Conservation (phyloP, 2,113 vertebrate species). For the Phalacrocorax carbo region DNA sequence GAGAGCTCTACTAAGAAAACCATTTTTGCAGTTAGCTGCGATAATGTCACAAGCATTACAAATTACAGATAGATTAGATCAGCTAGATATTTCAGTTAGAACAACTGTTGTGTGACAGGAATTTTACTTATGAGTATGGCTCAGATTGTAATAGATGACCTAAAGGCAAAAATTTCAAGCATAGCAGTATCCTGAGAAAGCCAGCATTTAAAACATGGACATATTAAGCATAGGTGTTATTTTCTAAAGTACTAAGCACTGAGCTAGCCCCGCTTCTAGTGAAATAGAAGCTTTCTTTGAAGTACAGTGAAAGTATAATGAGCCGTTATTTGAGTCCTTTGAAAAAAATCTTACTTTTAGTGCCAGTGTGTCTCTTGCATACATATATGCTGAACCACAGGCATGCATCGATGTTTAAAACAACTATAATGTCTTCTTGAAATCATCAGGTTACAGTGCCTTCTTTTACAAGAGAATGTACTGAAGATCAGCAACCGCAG, state of each 20-base stretch:
- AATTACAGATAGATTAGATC: background rate
- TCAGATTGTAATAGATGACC: background rate
- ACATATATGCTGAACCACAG: background rate
- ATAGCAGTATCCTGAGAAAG: background rate
- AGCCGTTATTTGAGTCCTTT: background rate
- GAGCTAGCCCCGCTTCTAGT: background rate
- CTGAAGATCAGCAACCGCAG: background rate
- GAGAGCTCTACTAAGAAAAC: background rate
- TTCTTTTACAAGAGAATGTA: background rate
- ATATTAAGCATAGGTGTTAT: background rate
- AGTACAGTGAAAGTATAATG: background rate
- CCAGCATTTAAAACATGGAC: background rate
- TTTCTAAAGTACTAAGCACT: background rate
- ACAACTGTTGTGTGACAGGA: background rate
- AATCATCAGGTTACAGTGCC: background rate
- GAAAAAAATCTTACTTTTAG: background rate
- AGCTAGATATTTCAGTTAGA: background rate
- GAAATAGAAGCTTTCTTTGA: background rate
- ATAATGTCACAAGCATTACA: background rate
- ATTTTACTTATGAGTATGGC: background rate
- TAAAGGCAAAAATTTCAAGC: background rate
- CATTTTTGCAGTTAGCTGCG: background rate
- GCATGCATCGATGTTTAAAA: background rate
- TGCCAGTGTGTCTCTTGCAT: background rate
- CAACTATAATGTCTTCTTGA: background rate